Evolutionary conservation across 1,140 invertebrate genomes (phyloP), one percentile per base, ranked within the genome.

Genomic region (Drosophila prosaltans): DNA sequence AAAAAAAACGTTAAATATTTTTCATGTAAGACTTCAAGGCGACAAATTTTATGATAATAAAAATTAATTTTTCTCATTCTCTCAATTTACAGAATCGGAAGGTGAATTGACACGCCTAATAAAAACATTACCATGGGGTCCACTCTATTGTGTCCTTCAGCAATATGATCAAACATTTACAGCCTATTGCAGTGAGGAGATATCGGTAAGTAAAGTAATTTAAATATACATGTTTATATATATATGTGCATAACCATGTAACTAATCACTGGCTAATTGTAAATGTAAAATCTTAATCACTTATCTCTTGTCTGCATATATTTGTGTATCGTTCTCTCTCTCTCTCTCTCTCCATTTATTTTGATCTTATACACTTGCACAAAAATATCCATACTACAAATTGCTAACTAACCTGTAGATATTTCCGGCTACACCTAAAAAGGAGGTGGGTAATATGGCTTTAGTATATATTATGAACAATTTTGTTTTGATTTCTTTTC

Each of bases 111-210:
- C 89, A 58, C 83, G 81, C 21, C 67, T 79, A 2, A 78, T 74
- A 10, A 91, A 90, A 59, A 66, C 91, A 5, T 92, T 94, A 65
- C 94, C 95, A 39, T 98, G 97, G 97, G 96, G 97, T 91, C 97
- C 97, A 5, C 95, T 96, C 85, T 98, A 97, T 93, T 97, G 96
- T 92, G 97, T 98, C 30, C 94, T 98, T 64, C 94, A 97, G 45
- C 96, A 97, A 92, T 96, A 97, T 91, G 95, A 97, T 72, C 95
- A 96, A 85, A 96, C 95, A 32, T 95, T 97, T 88, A 97, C 97
- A 7, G 95, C 96, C 43, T 97, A 97, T 91, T 95, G 96, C 73
- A 97, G 95, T 91, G 97, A 98, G 93, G 96, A 97, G 92, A 95
- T 97, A 93, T 96, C 96, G 92, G 96, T 97, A 91, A 91, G 90